Evolutionary conservation across 1,140 invertebrate species (phyloP).

Genomic region (Limonius californicus): DNA sequence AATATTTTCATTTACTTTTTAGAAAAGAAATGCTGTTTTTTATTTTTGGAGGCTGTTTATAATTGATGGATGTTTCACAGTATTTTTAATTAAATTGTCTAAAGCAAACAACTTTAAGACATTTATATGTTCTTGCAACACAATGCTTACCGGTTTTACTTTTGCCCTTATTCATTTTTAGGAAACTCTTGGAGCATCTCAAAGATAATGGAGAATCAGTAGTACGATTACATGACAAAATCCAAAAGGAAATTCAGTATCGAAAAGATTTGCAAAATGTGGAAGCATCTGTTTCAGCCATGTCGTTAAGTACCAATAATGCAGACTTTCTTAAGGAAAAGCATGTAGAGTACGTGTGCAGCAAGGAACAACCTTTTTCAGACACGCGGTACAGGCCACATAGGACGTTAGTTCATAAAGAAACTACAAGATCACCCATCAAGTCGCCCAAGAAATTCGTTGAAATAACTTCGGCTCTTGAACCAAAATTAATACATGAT

Average conservation of each 20-base stretch:
- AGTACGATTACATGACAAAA: background rate
- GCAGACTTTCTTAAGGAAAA: background rate
- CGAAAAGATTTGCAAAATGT: background rate
- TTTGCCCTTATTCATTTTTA: slow-evolving; percentile 1
- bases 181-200: background rate
- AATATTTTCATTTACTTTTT: too few relatives aligned
- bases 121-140: background rate
- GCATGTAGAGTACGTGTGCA: background rate
- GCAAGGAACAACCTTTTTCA: background rate
- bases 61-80: too few relatives aligned
- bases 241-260: background rate
- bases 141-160: too few relatives aligned
- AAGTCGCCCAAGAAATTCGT: background rate
- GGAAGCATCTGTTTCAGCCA: background rate
- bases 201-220: background rate
- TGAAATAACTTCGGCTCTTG: background rate
- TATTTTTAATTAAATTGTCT: too few relatives aligned
- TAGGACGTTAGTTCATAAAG: background rate
- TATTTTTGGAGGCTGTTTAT: too few relatives aligned
- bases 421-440: background rate
- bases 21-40: too few relatives aligned
- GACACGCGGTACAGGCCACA: background rate
- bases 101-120: background rate
- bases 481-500: background rate
- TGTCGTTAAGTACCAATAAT: background rate